phyloP scores from a whole-genome alignment of 2,888 invertebrate species.

The Trissolcus japonicus region DNA sequence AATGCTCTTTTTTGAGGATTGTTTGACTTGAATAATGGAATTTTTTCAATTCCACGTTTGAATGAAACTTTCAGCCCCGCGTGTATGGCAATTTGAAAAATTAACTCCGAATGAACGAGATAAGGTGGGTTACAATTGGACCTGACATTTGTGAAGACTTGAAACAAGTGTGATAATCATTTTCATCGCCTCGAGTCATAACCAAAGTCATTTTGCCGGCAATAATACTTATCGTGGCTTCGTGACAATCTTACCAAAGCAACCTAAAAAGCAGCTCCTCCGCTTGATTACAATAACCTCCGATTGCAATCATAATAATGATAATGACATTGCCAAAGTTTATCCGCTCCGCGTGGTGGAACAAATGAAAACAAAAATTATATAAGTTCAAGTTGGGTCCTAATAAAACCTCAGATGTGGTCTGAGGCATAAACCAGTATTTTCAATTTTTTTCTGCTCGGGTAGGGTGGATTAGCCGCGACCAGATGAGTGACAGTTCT shows the following conservation, averaged over 20 bases:
- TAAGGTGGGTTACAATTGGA: not conserved
- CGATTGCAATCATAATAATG: constrained; percentile 40
- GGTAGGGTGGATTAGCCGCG: not conserved
- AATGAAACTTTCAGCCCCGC: constrained; percentile 4
- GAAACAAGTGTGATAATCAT: constrained; percentile 44
- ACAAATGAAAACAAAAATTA: too few relatives aligned
- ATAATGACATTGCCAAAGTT: constrained; percentile 29
- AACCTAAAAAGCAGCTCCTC: constrained; percentile 31
- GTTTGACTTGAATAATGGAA: too few relatives aligned
- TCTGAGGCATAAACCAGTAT: too few relatives aligned
- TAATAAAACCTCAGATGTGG: too few relatives aligned
- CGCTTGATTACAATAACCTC: constrained; percentile 35
- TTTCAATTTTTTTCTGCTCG: too few relatives aligned
- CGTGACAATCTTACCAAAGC: constrained; percentile 29
- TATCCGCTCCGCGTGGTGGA: constrained; percentile 19
- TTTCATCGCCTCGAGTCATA: constrained; percentile 31
- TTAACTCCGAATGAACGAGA: constrained; percentile 8
- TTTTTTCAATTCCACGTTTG: constrained; percentile 7
- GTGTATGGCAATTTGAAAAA: constrained; percentile 7
- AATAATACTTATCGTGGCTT: constrained; percentile 39
- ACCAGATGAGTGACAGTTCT: not conserved
- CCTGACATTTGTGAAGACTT: constrained; percentile 15
- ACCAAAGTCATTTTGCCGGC: constrained; percentile 33
- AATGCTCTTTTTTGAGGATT: too few relatives aligned
- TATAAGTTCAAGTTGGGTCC: too few relatives aligned